Conservation (phyloP, 2,797 vertebrate species). For the Gymnopithys bicolor region DNA sequence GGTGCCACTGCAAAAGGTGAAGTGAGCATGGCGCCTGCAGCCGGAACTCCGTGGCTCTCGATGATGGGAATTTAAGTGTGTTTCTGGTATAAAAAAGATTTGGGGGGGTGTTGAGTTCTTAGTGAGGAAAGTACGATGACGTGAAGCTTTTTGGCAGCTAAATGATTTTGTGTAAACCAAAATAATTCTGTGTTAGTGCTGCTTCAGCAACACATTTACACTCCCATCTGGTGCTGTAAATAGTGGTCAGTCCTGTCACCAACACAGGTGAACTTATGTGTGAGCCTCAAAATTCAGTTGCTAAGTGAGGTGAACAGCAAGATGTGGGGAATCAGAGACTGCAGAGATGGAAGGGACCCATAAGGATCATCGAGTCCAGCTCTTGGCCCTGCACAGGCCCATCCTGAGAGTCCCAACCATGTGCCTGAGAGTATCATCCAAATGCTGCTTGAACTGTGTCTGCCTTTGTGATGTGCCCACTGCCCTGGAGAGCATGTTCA, state of each 20-base stretch:
- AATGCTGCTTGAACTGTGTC: background rate
- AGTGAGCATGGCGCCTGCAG: too few species aligned
- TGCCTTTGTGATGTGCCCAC: background rate
- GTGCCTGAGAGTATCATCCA: background rate
- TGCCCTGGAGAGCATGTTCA: background rate
- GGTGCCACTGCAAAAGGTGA: background rate
- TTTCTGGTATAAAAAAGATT: background rate
- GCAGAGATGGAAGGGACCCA: background rate
- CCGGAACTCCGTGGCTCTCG: too few species aligned
- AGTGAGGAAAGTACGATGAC: background rate
- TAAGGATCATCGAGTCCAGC: background rate
- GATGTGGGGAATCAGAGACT: background rate
- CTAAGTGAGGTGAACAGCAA: accelerated
- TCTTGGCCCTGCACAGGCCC: background rate
- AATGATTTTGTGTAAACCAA: background rate
- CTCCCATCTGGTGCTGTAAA: background rate
- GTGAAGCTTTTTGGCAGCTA: background rate
- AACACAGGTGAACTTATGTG: accelerated
- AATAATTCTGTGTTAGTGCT: background rate
- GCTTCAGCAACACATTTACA: accelerated
- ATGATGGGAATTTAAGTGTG: background rate
- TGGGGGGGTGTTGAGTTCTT: background rate
- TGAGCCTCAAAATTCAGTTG: background rate
- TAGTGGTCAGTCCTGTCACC: background rate
- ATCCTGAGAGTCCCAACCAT: background rate